Evolutionary conservation across 1,140 invertebrate species (phyloP).

Genomic region (Papilio machaon): DNA sequence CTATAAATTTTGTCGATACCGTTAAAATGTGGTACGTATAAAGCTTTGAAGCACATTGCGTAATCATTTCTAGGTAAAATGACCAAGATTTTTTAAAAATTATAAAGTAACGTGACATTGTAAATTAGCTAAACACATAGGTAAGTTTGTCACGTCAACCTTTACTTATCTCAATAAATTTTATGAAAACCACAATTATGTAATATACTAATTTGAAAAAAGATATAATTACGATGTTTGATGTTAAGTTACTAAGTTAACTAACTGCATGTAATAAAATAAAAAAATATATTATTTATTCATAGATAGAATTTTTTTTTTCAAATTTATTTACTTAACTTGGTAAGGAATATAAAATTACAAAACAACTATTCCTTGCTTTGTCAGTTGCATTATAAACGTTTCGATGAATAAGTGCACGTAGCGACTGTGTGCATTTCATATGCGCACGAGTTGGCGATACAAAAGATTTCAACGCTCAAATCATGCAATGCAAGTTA

Average conservation of each 20-base stretch:
- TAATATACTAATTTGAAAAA: too few relatives aligned
- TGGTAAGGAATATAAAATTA: neutral
- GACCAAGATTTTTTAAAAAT: neutral
- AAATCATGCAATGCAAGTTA: slow-evolving; percentile 18
- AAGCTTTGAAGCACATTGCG: slow-evolving; percentile 5
- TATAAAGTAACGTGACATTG: neutral
- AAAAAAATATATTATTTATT: too few relatives aligned
- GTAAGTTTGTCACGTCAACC: too few relatives aligned
- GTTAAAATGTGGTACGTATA: slow-evolving; percentile 21
- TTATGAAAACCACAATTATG: neutral
- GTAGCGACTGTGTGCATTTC: neutral
- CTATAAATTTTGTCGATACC: slow-evolving; percentile 27
- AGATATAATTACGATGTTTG: too few relatives aligned
- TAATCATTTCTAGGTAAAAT: neutral
- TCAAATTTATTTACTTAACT: too few relatives aligned
- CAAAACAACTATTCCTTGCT: neutral
- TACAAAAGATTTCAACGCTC: slow-evolving; percentile 35
- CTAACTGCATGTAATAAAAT: too few relatives aligned
- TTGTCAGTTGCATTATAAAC: slow-evolving; percentile 13
- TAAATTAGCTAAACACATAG: neutral
- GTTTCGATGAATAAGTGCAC: slow-evolving; percentile 13
- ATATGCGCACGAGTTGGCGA: slow-evolving; percentile 17
- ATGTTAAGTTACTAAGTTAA: too few relatives aligned
- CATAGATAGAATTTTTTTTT: too few relatives aligned
- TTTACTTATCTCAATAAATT: neutral